Conservation (phyloP, 2,888 invertebrate genomes). For the Chrysotoxum bicinctum region DNA sequence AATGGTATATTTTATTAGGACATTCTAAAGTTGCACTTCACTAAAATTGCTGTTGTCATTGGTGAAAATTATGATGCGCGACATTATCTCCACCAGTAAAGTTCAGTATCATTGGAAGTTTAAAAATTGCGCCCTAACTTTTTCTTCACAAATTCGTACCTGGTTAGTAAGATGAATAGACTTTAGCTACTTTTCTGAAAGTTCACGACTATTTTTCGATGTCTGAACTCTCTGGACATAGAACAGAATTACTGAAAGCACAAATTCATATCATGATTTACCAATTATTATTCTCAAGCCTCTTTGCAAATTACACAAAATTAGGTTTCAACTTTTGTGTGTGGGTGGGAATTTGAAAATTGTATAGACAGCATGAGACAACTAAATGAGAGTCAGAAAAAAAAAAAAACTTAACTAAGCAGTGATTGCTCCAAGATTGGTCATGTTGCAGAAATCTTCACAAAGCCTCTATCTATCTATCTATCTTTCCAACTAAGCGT, state of each 20-base stretch:
- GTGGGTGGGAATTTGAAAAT: constrained; percentile 68
- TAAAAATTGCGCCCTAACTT: not conserved
- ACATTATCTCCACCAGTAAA: not conserved
- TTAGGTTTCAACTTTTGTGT: constrained; percentile 38
- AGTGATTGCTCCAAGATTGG: constrained; percentile 24
- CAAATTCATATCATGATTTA: constrained; percentile 67
- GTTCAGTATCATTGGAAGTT: not conserved
- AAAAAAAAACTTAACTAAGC: not conserved
- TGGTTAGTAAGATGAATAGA: constrained; percentile 50
- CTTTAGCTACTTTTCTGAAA: constrained; percentile 37
- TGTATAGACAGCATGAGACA: constrained; percentile 16
- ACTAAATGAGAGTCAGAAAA: not conserved
- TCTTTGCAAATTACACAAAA: constrained; percentile 57
- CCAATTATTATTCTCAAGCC: constrained; percentile 52
- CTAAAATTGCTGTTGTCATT: no score
- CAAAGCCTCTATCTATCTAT: constrained; percentile 22
- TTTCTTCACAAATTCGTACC: not conserved
- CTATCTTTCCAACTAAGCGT: not conserved
- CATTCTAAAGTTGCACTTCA: no score
- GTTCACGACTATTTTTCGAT: constrained; percentile 41
- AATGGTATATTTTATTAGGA: no score
- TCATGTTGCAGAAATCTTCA: constrained; percentile 22
- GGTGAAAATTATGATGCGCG: no score
- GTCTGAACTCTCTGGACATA: constrained; percentile 22
- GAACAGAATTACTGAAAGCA: constrained; percentile 21